Base-by-base conservation (phyloP, 30 jellyfish, hydroid and myxozoan species). In the Cassiopea xamachana region DNA sequence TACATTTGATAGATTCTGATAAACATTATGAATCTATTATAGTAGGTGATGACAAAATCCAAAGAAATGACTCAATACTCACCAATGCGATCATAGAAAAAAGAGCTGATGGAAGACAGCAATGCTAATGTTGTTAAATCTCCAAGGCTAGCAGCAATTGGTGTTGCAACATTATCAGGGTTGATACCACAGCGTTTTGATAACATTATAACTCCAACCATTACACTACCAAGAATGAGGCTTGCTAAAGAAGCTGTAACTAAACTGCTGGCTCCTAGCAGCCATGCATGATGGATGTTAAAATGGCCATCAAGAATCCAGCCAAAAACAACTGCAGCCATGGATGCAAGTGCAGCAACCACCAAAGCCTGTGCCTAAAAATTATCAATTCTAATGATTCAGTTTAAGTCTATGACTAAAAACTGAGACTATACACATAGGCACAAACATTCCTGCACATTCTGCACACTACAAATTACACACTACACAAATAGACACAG, bases 121-220 rank as follows among this genome's bases (percentile, higher is more conserved):
- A 96, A 80, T 18, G 99, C 99, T 70, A 96, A 80, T n/a, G 99
- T 96, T 46, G 96, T 88, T 75, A 96, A 75, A 79, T 96, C 99
- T 17, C 99, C 99, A 9, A 96, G 88, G 73, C 99, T 96, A 14
- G 99, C 99, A 44, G 99, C 99, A 79, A 96, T 96, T 3, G 99
- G 99, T 7, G 99, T 96, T 1, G 99, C 99, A 46, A 96, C 94
- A 82, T 96, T 96, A 70, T 96, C 99, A 10, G 99, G 99, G 81
- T 96, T 96, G 17, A 96, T 84, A 4, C 98, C 98, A 83, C 93
- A 90, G 44, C 71, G 75, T 48, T 70, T 85, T 18, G 99, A 96
- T 9, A 87, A 73, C 17, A 96, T 1, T 14, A 96, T 92, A 8
- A 96, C 98, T 6, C 93, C 94, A 77, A 92, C 98, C 99, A 96